These are phyloP conservation scores for Porites australiensis DNA, from an alignment of 64 coral and sea anemone genomes.

Conservation along the genomic window DNA sequence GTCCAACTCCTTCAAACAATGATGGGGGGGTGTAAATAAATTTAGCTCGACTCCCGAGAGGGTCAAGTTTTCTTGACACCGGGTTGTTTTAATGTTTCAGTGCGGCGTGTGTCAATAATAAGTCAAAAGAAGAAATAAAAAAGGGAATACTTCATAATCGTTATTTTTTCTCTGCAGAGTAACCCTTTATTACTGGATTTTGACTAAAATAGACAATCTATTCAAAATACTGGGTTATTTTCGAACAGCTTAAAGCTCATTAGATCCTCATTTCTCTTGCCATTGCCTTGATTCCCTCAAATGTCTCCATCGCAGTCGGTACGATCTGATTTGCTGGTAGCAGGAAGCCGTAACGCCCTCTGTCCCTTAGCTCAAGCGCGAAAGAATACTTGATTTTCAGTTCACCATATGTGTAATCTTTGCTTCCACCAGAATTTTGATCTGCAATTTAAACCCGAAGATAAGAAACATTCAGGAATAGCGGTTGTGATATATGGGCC, in stretches of 20 bases:
- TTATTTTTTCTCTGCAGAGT: too few relatives aligned
- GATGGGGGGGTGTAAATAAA: too few relatives aligned
- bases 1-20: too few relatives aligned
- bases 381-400: constrained; percentile 71
- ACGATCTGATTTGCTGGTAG: constrained; percentile 58
- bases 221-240: background rate
- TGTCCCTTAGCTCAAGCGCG: constrained; percentile 65
- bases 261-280: constrained; percentile 53
- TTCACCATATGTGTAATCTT: constrained; percentile 68
- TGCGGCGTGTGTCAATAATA: too few relatives aligned
- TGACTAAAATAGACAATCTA: background rate
- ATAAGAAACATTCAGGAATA: background rate
- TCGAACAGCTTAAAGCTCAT: background rate
- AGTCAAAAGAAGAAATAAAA: too few relatives aligned
- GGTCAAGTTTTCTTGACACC: too few relatives aligned
- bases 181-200: too few relatives aligned
- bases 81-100: too few relatives aligned
- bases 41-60: too few relatives aligned
- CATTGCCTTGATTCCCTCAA: constrained; percentile 68
- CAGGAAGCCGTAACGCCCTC: constrained; percentile 49
- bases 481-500: too few relatives aligned
- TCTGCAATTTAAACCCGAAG: constrained; percentile 9
- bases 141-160: too few relatives aligned
- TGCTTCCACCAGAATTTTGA: constrained; percentile 72
- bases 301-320: constrained; percentile 71